These are phyloP conservation scores for Apotomis betuletana DNA, from an alignment of 2,888 invertebrate species.

Conservation along the genomic window DNA sequence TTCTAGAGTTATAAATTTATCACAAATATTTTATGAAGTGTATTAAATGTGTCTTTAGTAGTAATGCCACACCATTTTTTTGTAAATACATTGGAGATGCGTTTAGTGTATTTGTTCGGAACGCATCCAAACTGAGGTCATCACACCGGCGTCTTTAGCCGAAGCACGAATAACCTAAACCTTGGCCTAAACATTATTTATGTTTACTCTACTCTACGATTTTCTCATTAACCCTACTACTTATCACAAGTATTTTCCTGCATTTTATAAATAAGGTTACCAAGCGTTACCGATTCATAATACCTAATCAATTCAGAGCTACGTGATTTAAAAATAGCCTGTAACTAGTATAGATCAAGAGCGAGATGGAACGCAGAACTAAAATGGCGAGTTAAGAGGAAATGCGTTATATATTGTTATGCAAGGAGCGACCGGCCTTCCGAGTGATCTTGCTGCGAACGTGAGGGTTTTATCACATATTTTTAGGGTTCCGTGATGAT, in stretches of 20 bases:
- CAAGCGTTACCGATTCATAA: slow-evolving; percentile 14
- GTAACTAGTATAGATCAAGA: background rate
- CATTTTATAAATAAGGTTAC: slow-evolving; percentile 35
- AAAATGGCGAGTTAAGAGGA: slow-evolving; percentile 21
- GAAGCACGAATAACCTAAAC: too few relatives aligned
- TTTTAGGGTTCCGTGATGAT: background rate
- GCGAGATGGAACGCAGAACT: background rate
- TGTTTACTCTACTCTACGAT: background rate
- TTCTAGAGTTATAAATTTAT: too few relatives aligned
- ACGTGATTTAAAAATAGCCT: background rate
- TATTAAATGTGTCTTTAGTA: too few relatives aligned
- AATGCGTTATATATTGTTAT: slow-evolving; percentile 46
- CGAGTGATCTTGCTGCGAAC: slow-evolving; percentile 31
- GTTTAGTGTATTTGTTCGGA: too few relatives aligned
- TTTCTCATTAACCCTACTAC: slow-evolving; percentile 14
- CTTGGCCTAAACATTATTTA: too few relatives aligned
- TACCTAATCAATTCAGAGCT: background rate
- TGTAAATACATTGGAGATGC: too few relatives aligned
- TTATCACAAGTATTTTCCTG: slow-evolving; percentile 25
- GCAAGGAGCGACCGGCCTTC: slow-evolving; percentile 44
- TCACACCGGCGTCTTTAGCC: too few relatives aligned
- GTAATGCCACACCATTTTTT: too few relatives aligned
- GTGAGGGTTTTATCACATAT: slow-evolving; percentile 24
- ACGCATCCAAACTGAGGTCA: too few relatives aligned
- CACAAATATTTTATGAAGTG: too few relatives aligned